Evolutionary conservation across 64 coral and sea anemone species (phyloP), one percentile per base, ranked within the genome.

Genomic region (Platygyra sinensis): DNA sequence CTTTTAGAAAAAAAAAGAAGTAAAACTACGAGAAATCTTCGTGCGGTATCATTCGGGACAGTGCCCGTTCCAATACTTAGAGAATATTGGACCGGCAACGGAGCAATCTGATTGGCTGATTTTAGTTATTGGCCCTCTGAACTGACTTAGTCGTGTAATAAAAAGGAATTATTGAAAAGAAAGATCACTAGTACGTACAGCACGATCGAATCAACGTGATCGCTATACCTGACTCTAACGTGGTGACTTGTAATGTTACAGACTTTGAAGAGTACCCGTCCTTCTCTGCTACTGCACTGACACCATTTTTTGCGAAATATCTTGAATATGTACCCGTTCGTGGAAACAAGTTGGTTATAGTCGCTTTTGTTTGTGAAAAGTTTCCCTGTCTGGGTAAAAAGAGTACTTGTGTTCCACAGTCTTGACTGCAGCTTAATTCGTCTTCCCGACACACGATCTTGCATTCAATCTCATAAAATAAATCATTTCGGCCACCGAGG

Each of bases 281-380:
- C 16, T 87, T 87, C 27, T 92, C 83, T 51, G 90, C 90, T n/a
- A 72, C 74, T 31, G n/a, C 30, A 73, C 82, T 87, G 49, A 92
- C 90, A 19, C 90, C 90, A 79, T 92, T 92, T 24, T 87, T 87
- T 42, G 90, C 90, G n/a, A 12, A 71, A 80, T 25, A 92, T 73
- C 83, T 30, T 92, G 33, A 92, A 87, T 29, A 36, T 65, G 42
- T 92, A 92, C 46, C 46, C 16, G 73, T 92, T 27, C 52, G 38
- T 13, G 90, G 24, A 33, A 64, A 80, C 61, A 92, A 38, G 61
- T 87, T 63, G 74, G 84, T 92, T 11, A 92, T 49, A 42, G 73
- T 92, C 5, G 74, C 90, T 20, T 87, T 71, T 54, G 90, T 92
- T 7, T 78, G 59, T 4, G 74, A 57, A 1, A 91, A 36, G 82